These are phyloP conservation scores for Tortrix viridana DNA, from an alignment of 2,888 invertebrate genomes.

Conservation along the genomic window DNA sequence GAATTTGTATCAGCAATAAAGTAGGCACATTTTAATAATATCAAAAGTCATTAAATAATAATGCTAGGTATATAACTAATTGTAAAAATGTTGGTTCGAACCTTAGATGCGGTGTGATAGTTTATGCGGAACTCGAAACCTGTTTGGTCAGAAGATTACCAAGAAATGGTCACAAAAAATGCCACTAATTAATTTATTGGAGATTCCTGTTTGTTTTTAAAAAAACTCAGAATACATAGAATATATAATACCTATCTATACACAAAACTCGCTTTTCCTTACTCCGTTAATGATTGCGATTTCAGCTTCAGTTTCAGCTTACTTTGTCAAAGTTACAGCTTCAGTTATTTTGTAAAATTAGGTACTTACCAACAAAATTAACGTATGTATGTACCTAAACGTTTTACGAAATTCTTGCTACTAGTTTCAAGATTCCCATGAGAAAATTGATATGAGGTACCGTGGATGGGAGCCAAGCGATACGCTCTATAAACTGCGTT, in stretches of 20 bases:
- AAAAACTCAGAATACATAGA: too few species aligned
- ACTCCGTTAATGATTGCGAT: too few species aligned
- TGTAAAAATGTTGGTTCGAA: conserved; percentile 1
- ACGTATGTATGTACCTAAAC: not conserved
- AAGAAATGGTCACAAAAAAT: conserved; percentile 19
- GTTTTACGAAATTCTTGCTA: not conserved
- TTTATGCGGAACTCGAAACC: conserved; percentile 13
- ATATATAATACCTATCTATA: too few species aligned
- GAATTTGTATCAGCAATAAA: conserved; percentile 1
- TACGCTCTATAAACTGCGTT: conserved; percentile 24
- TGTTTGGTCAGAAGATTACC: conserved; percentile 11
- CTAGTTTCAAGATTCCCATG: not conserved
- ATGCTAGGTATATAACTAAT: not conserved
- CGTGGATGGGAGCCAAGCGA: conserved; percentile 4
- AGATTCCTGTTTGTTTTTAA: too few species aligned
- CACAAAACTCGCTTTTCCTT: too few species aligned
- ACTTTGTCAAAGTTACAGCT: too few species aligned
- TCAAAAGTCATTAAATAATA: conserved; percentile 14
- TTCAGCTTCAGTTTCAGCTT: too few species aligned
- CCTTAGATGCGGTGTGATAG: not conserved
- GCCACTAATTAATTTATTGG: not conserved
- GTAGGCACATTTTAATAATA: conserved; percentile 2
- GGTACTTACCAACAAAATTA: not conserved
- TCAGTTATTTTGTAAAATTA: too few species aligned
- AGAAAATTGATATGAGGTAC: conserved; percentile 17